phyloP scores from a whole-genome alignment of 2,113 vertebrate genomes.

The Romanogobio albipinnatus region DNA sequence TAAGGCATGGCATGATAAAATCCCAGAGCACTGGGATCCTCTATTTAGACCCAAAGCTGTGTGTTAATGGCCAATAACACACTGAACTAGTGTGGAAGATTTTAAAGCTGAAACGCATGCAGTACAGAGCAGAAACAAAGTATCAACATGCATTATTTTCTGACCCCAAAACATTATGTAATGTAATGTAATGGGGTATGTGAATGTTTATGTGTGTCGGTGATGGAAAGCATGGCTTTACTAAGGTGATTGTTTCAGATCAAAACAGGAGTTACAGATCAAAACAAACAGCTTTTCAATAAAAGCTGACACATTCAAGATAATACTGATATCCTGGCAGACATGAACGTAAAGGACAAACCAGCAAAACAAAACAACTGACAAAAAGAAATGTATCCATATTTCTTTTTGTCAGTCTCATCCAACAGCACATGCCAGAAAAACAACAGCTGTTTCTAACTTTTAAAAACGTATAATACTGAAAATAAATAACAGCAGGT shows the following conservation, averaged over 20 bases:
- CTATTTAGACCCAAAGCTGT: background rate
- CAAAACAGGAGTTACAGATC: background rate
- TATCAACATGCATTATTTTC: background rate
- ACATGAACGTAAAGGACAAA: background rate
- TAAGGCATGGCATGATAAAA: conserved; percentile 45
- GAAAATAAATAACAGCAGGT: conserved; percentile 64
- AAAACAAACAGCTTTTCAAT: conserved; percentile 19
- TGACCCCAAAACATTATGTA: background rate
- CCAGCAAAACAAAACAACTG: background rate
- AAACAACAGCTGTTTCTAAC: conserved; percentile 7
- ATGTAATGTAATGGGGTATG: background rate
- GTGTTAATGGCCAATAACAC: conserved; percentile 20
- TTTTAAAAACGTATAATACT: conserved; percentile 62
- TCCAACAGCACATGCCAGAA: conserved; percentile 11
- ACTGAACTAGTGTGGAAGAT: conserved; percentile 5
- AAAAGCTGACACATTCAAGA: conserved; percentile 37
- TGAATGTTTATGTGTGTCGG: conserved; percentile 7
- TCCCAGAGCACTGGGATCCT: background rate
- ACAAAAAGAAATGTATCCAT: background rate
- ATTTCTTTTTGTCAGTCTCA: background rate
- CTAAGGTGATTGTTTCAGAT: background rate
- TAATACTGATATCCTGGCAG: conserved; percentile 23
- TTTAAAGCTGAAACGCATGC: background rate
- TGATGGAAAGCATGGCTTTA: background rate
- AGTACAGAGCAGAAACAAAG: background rate